phyloP scores from a whole-genome alignment of 1,140 invertebrate species.

The Drosophila virilis region DNA sequence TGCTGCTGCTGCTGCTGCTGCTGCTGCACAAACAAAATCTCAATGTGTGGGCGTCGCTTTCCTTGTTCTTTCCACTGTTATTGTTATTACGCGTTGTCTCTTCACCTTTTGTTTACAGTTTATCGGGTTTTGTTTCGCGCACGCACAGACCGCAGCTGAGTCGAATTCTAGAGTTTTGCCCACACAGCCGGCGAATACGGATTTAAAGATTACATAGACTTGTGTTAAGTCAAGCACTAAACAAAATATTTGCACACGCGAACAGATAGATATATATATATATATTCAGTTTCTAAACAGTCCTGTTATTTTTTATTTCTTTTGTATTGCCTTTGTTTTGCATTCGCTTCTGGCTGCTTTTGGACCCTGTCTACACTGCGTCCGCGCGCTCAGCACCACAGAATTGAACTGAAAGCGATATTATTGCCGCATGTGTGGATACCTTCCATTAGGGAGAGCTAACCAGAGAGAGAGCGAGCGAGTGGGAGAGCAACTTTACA shows the following conservation, averaged over 20 bases:
- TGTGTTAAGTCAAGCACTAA: slow-evolving; percentile 13
- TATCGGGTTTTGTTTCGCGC: slow-evolving; percentile 19
- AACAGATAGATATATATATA: slow-evolving; percentile 10
- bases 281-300: slow-evolving; percentile 16
- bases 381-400: slow-evolving; percentile 70
- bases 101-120: slow-evolving; percentile 46
- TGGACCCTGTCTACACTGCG: slow-evolving; percentile 52
- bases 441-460: slow-evolving; percentile 37
- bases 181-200: too few relatives aligned
- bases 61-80: slow-evolving; percentile 8
- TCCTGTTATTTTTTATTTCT: slow-evolving; percentile 15
- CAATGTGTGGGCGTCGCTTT: slow-evolving; percentile 25
- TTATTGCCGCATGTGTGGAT: slow-evolving; percentile 63
- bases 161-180: not conserved
- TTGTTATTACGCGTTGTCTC: slow-evolving; percentile 23
- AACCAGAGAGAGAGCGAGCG: slow-evolving; percentile 5
- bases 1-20: too few relatives aligned
- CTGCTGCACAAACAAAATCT: not conserved
- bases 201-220: not conserved
- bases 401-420: slow-evolving; percentile 63
- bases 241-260: slow-evolving; percentile 8
- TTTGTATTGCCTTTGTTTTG: slow-evolving; percentile 25
- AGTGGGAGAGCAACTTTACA: slow-evolving; percentile 7
- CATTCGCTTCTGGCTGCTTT: slow-evolving; percentile 18
- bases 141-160: slow-evolving; percentile 1